Evolutionary conservation across 37 sponge, comb jelly and placozoan species (phyloP), one percentile per base, ranked within the genome.

Genomic region (Dysidea cf. avara): DNA sequence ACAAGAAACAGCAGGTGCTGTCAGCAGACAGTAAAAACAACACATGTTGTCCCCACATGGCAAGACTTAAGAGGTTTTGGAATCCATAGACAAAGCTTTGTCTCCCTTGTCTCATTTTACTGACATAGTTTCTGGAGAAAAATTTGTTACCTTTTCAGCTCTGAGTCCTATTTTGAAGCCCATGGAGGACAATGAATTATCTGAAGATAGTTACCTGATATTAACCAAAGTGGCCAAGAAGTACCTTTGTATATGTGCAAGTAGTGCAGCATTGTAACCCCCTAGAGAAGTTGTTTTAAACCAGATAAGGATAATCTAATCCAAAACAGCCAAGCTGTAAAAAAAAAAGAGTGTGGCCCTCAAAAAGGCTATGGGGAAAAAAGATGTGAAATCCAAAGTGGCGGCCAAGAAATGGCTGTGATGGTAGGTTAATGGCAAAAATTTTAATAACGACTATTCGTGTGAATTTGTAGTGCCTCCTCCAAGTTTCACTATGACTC

Each of bases 121-220:
- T 17, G 78, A 77, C 55, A 65, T 77, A 11, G 68, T 77, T 61
- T 77, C 78, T 36, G 78, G 68, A 18, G 78, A 77, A 34, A 55
- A 56, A 28, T n/a, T n/a, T n/a, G n/a, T n/a, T n/a, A n/a, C n/a
- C n/a, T n/a, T n/a, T n/a, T n/a, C n/a, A n/a, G n/a, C 78, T 17
- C 37, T 77, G 20, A 3, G 36, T 4, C 78, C 78, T 0, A 21
- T 77, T 36, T 29, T 77, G 17, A 38, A 63, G 16, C 64, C n/a
- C 38, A 40, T 76, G 20, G 30, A 14, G 21, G 35, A 28, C 13
- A n/a, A n/a, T n/a, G n/a, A n/a, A n/a, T n/a, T n/a, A n/a, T n/a
- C n/a, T n/a, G n/a, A n/a, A n/a, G n/a, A 7, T 4, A 59, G 29
- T 28, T 56, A 39, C 32, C 64, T 38, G 2, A 34, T 61, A 3